A percentile compares a stretch with the other conserved stretches of the same genome.
phyloP scores from a whole-genome alignment of 2,797 vertebrate species.

The Pseudochaenichthys georgianus region DNA sequence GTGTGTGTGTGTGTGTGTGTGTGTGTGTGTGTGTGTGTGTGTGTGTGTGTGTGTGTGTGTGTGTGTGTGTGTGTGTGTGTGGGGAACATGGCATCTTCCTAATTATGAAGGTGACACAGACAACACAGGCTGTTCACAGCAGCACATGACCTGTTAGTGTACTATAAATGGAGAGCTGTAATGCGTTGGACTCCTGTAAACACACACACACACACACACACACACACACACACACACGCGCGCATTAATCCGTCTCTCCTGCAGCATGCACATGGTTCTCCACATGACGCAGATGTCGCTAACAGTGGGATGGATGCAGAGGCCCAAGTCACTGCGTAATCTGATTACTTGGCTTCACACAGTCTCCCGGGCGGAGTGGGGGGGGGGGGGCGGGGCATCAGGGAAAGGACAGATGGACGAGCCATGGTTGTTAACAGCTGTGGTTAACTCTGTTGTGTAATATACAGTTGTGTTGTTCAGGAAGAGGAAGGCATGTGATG shows the following conservation, averaged over 20 bases:
- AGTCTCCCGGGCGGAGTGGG: constrained; percentile 38
- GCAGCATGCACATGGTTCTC: constrained; percentile 70
- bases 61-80: neutral
- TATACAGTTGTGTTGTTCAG: constrained; percentile 48
- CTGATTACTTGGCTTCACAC: constrained; percentile 76
- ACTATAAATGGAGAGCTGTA: constrained; percentile 36
- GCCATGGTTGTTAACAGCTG: constrained; percentile 70
- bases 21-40: no score
- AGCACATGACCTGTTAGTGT: constrained; percentile 34
- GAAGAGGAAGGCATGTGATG: constrained; percentile 34
- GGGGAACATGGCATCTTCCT: constrained; percentile 1
- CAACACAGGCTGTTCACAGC: constrained; percentile 14
- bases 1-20: no score
- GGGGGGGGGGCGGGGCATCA: constrained; percentile 42
- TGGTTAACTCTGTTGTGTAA: constrained; percentile 73
- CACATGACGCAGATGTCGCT: constrained; percentile 74
- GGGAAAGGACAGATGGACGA: constrained; percentile 69
- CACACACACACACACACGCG: constrained; percentile 9
- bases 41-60: neutral
- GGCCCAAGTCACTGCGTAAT: constrained; percentile 72
- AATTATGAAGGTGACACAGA: constrained; percentile 16
- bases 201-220: constrained; percentile 12
- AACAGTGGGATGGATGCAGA: constrained; percentile 68
- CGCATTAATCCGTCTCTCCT: constrained; percentile 61
- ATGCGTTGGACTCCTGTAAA: constrained; percentile 7